A percentile compares a stretch with the other conserved stretches of the same genome.
These are phyloP conservation scores for Linnaemya vulpina DNA, from an alignment of 2,888 invertebrate species.

Conservation along the genomic window DNA sequence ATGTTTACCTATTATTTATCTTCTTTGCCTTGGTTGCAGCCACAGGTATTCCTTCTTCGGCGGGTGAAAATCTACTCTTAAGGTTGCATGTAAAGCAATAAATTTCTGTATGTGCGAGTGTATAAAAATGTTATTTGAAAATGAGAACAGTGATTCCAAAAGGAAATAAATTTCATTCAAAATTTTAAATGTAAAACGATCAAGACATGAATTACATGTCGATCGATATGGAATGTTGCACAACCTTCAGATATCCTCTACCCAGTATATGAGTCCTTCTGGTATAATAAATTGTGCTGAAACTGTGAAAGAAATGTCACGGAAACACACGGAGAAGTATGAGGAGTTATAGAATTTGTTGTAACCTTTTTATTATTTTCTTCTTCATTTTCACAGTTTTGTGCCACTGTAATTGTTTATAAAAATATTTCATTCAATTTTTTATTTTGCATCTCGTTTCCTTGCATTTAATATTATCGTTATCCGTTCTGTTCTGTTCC, in stretches of 20 bases:
- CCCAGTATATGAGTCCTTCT: too few relatives aligned
- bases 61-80: constrained; percentile 27
- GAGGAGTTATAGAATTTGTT: too few relatives aligned
- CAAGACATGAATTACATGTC: too few relatives aligned
- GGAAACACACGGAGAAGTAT: too few relatives aligned
- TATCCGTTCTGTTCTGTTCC: constrained; percentile 18
- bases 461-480: constrained; percentile 72
- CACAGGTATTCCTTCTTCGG: constrained; percentile 65
- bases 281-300: too few relatives aligned
- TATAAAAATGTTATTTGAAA: constrained; percentile 35
- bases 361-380: too few relatives aligned
- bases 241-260: too few relatives aligned
- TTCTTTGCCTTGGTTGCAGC: constrained; percentile 60
- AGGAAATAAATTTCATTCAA: neutral
- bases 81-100: constrained; percentile 9
- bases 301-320: too few relatives aligned
- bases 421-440: constrained; percentile 80
- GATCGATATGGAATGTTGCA: too few relatives aligned
- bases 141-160: constrained; percentile 36
- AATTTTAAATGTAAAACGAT: neutral
- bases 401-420: constrained; percentile 74
- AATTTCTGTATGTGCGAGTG: neutral
- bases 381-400: neutral
- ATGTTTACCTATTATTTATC: constrained; percentile 60
- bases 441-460: constrained; percentile 74